Evolutionary conservation across 2,113 vertebrate genomes (phyloP), one percentile per base, ranked within the genome.

Genomic region (Lasiurus borealis): DNA sequence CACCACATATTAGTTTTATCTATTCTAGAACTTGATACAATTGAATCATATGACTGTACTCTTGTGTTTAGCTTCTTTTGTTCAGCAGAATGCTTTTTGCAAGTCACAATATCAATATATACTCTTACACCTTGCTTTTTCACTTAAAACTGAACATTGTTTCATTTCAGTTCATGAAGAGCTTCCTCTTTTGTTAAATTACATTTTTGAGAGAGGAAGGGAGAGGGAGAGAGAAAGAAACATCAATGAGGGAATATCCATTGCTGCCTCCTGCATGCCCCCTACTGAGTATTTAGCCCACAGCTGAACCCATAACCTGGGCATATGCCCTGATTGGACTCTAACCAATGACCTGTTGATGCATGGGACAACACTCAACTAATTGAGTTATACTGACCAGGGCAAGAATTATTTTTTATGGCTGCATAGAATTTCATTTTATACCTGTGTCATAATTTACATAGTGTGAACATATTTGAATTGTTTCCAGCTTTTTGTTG

Each of bases 401-500:
- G 59, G 25, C 59, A 62, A 62, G 59, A 62, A 27, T 62, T 46
- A 46, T 14, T 50, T 50, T 52, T 77, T 68, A 85, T 69, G 64
- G 13, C 14, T 69, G 29, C 76, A 23, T 75, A 44, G 54, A 81
- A 82, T 93, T 75, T 68, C n/a, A 50, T 81, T 81, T 95, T 78
- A 72, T 54, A 62, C 14, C 48, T 54, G 4, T 91, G 48, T 23
- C 18, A 48, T 87, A 85, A 25, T 85, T 89, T 69, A 62, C 50
- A 8, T 85, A 73, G 44, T 48, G 25, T 59, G 46, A 90, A 10
- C 21, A 34, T 59, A 29, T 76, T 54, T 50, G 36, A 40, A 12
- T 80, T 59, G 40, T 94, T 92, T 88, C n/a, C 12, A 69, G 27
- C 85, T 13, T 94, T 94, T 72, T 92, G 50, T 57, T 94, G 69